Evolutionary conservation across 2,797 vertebrate species (phyloP).

Genomic region (Tenualosa ilisha): DNA sequence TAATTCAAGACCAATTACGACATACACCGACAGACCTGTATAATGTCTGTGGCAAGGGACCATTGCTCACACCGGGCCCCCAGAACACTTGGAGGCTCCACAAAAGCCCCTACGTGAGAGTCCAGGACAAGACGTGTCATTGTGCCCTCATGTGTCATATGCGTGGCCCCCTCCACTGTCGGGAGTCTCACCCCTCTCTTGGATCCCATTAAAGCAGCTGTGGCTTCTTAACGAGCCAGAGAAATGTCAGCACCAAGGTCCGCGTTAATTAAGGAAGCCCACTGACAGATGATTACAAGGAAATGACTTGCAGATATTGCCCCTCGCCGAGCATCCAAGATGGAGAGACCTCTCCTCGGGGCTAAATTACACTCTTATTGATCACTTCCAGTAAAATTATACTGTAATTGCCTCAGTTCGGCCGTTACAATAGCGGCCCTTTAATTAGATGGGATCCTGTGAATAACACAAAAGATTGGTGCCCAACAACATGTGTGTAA

Average conservation of each 20-base stretch:
- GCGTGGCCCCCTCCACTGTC: slow-evolving; percentile 44
- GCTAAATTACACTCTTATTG: slow-evolving; percentile 68
- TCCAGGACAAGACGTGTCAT: slow-evolving; percentile 29
- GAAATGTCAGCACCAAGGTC: slow-evolving; percentile 69
- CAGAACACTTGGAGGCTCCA: neutral
- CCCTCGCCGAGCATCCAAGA: slow-evolving; percentile 50
- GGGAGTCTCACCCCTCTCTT: slow-evolving; percentile 48
- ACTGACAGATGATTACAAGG: slow-evolving; percentile 67
- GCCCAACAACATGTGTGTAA: slow-evolving; percentile 55
- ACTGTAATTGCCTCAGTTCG: slow-evolving; percentile 59
- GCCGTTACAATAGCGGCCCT: slow-evolving; percentile 49
- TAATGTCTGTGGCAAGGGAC: neutral
- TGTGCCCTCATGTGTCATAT: slow-evolving; percentile 29
- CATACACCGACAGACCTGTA: neutral
- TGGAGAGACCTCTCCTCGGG: slow-evolving; percentile 51
- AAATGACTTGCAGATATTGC: slow-evolving; percentile 65
- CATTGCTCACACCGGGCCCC: neutral
- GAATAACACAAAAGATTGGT: slow-evolving; percentile 39
- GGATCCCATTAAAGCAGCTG: slow-evolving; percentile 52
- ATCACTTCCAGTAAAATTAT: slow-evolving; percentile 65
- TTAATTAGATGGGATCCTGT: slow-evolving; percentile 63
- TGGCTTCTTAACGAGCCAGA: slow-evolving; percentile 63
- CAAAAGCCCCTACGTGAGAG: no score
- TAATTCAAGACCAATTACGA: slow-evolving; percentile 60
- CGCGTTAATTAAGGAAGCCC: slow-evolving; percentile 67